phyloP scores from a whole-genome alignment of 2,888 invertebrate genomes.

The Nudaria mundana region DNA sequence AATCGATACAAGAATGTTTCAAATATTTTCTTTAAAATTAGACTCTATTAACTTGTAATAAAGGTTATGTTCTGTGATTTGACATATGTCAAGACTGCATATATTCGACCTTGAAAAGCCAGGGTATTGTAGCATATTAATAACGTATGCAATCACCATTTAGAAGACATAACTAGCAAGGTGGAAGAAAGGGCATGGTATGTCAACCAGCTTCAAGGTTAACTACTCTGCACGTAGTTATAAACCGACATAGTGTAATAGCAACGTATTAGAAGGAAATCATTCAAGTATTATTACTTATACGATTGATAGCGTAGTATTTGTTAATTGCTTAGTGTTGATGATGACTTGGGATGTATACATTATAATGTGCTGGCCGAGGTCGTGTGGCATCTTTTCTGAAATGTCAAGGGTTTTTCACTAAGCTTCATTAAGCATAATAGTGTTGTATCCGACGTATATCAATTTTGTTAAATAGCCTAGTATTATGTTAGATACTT shows the following conservation, averaged over 20 bases:
- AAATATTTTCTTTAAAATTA: conserved; percentile 5
- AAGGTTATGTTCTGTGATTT: conserved; percentile 20
- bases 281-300: conserved; percentile 27
- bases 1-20: conserved; percentile 9
- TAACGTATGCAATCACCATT: conserved; percentile 74
- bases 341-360: conserved; percentile 58
- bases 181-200: conserved; percentile 79
- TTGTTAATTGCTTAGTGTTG: conserved; percentile 53
- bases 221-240: conserved; percentile 48
- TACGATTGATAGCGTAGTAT: conserved; percentile 36
- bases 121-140: conserved; percentile 71
- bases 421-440: conserved; percentile 43
- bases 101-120: conserved; percentile 60
- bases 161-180: conserved; percentile 72
- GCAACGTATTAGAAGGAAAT: conserved; percentile 32
- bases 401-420: conserved; percentile 71
- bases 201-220: conserved; percentile 67
- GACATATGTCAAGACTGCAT: conserved; percentile 44
- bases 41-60: conserved; percentile 14
- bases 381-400: conserved; percentile 53
- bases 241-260: conserved; percentile 45
- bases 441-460: conserved; percentile 18
- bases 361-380: conserved; percentile 52
- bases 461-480: conserved; percentile 29
- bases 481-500: conserved; percentile 12